A percentile compares a stretch with the other conserved stretches of the same genome.
Evolutionary conservation across 1,140 invertebrate genomes (phyloP).

Genomic region (Lutraria rhynchaena): DNA sequence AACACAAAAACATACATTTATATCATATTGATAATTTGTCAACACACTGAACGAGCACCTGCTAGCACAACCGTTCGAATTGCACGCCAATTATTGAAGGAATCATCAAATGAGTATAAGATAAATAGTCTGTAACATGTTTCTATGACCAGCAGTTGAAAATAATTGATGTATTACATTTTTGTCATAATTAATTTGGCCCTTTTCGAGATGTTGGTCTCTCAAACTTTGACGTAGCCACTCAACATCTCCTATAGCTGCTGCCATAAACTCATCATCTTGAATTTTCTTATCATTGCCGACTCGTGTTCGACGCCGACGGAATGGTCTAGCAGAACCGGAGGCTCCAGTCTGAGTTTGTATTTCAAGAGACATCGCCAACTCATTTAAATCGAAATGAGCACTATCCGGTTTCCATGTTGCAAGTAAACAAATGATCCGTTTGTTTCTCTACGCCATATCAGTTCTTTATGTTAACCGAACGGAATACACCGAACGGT

Average conservation of each 20-base stretch:
- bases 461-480: too few relatives aligned
- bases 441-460: background rate
- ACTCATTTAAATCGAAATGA: background rate
- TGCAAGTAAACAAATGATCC: conserved; percentile 24
- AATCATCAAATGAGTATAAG: too few relatives aligned
- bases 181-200: conserved; percentile 79
- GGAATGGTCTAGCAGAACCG: conserved; percentile 47
- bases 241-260: conserved; percentile 81
- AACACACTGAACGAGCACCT: too few relatives aligned
- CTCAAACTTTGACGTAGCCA: conserved; percentile 81
- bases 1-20: too few relatives aligned
- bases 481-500: too few relatives aligned
- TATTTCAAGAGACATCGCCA: conserved; percentile 30
- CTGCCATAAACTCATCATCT: conserved; percentile 82
- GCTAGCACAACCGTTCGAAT: too few relatives aligned
- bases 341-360: conserved; percentile 30
- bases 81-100: too few relatives aligned
- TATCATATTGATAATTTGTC: too few relatives aligned
- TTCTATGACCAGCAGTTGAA: too few relatives aligned
- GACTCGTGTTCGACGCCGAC: conserved; percentile 65
- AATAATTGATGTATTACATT: conserved; percentile 79
- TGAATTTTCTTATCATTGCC: conserved; percentile 76
- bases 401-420: conserved; percentile 25
- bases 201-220: conserved; percentile 67
- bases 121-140: too few relatives aligned